Conservation (phyloP, 2,888 invertebrate species). For the Synanthedon vespiformis region DNA sequence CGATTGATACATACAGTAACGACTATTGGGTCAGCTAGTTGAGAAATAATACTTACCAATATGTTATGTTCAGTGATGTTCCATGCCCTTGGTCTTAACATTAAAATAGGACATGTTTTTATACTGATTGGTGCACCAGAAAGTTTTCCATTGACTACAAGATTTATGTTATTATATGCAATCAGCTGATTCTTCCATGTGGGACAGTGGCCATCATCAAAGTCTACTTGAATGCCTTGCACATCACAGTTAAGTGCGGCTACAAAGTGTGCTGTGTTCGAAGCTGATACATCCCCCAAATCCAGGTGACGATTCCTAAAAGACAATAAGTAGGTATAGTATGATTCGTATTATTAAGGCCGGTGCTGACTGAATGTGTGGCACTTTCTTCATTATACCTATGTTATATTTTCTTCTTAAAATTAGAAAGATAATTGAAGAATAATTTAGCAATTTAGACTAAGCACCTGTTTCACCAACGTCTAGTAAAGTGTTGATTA, state of each 20-base stretch:
- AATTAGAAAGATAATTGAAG: too few species aligned
- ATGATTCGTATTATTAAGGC: too few species aligned
- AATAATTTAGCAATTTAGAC: too few species aligned
- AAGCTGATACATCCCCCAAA: slow-evolving; percentile 75
- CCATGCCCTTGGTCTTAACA: slow-evolving; percentile 80
- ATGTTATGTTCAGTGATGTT: slow-evolving; percentile 78
- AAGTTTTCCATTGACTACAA: slow-evolving; percentile 64
- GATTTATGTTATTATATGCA: slow-evolving; percentile 72
- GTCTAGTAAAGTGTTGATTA: too few species aligned
- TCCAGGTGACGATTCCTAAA: slow-evolving; percentile 72
- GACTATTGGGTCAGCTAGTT: too few species aligned
- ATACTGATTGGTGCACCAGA: slow-evolving; percentile 61
- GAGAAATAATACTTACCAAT: slow-evolving; percentile 37
- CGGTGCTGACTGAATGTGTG: too few species aligned
- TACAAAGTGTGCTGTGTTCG: slow-evolving; percentile 68
- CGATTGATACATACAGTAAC: too few species aligned
- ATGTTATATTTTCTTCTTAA: too few species aligned
- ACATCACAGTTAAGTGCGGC: slow-evolving; percentile 67
- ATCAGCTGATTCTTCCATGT: slow-evolving; percentile 77
- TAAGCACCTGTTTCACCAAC: too few species aligned
- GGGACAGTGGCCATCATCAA: slow-evolving; percentile 81
- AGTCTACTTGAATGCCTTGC: slow-evolving; percentile 75
- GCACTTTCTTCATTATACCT: too few species aligned
- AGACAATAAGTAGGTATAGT: slow-evolving; percentile 1
- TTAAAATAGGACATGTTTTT: slow-evolving; percentile 70